These are phyloP conservation scores for Ectropis crepuscularia DNA, from an alignment of 2,888 invertebrate species.

Conservation along the genomic window DNA sequence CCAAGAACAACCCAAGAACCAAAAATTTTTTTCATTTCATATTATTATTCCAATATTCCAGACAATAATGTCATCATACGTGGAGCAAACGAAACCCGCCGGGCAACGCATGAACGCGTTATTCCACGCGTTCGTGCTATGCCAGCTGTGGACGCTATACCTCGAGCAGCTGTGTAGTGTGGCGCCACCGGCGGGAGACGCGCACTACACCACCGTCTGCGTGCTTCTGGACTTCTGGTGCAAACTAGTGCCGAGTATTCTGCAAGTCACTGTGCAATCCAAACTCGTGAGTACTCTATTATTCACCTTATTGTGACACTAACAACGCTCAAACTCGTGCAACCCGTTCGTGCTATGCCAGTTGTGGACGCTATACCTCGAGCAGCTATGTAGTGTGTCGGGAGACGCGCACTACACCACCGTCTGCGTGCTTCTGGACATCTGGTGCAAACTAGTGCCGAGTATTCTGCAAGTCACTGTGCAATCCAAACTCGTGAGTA, in stretches of 20 bases:
- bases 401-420: constrained; percentile 90
- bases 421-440: constrained; percentile 95
- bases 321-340: constrained; percentile 39
- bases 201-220: constrained; percentile 89
- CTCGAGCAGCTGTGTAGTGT: constrained; percentile 93
- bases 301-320: neutral
- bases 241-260: constrained; percentile 97
- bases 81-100: constrained; percentile 94
- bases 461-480: constrained; percentile 83
- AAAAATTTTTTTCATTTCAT: neutral
- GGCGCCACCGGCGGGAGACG: constrained; percentile 88
- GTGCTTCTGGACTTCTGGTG: constrained; percentile 99
- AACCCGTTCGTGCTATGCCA: constrained; percentile 99
- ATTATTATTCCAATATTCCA: constrained; percentile 41
- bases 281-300: constrained; percentile 89
- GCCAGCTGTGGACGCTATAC: constrained; percentile 99
- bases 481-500: neutral
- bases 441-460: constrained; percentile 99
- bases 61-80: constrained; percentile 98
- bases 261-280: constrained; percentile 91
- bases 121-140: constrained; percentile 98
- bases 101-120: constrained; percentile 98
- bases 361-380: constrained; percentile 99
- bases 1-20: no score
- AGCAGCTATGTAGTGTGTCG: constrained; percentile 90